Evolutionary conservation across 1,140 invertebrate genomes (phyloP).

Genomic region (Microvelia longipes): DNA sequence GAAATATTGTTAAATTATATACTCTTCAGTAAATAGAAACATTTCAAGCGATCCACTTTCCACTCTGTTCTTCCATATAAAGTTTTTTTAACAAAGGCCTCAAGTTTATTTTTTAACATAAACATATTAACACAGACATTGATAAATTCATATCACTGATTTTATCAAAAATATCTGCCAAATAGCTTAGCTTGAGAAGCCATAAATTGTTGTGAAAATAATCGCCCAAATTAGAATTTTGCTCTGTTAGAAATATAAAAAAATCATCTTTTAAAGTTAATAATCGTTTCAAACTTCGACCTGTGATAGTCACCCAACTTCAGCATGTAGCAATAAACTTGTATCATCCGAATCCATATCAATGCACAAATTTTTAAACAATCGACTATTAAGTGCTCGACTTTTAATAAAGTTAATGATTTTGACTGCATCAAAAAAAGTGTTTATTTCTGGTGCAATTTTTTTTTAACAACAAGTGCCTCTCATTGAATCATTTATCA

Average conservation of each 20-base stretch:
- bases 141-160: background rate
- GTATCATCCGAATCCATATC: background rate
- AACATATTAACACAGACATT: background rate
- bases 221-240: background rate
- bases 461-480: background rate
- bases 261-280: background rate
- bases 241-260: background rate
- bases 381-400: background rate
- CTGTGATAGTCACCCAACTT: background rate
- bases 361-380: constrained; percentile 1
- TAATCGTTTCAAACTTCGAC: background rate
- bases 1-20: constrained; percentile 1
- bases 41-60: background rate
- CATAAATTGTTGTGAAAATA: background rate
- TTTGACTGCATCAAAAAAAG: background rate
- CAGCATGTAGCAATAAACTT: background rate
- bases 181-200: background rate
- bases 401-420: constrained; percentile 1
- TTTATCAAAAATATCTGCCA: background rate
- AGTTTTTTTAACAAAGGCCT: background rate
- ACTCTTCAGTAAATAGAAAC: background rate
- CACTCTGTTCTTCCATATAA: background rate
- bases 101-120: constrained; percentile 1
- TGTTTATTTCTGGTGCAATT: background rate
- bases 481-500: background rate